These are phyloP conservation scores for Larimichthys crocea DNA, from an alignment of 2,113 vertebrate genomes.

Conservation along the genomic window DNA sequence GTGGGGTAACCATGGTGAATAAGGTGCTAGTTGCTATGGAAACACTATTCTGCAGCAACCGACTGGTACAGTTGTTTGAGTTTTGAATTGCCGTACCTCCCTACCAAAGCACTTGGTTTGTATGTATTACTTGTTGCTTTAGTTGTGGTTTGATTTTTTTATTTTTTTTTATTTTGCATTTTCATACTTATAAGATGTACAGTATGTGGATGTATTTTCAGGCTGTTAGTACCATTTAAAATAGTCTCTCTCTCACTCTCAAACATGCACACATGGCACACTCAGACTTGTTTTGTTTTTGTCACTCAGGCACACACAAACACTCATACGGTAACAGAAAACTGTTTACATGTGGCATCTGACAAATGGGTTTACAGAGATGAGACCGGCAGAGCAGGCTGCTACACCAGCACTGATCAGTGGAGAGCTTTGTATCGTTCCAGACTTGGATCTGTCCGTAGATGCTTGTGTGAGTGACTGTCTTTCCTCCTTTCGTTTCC, in stretches of 20 bases:
- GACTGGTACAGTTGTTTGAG: conserved; percentile 57
- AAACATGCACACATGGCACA: conserved; percentile 37
- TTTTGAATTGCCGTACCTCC: conserved; percentile 53
- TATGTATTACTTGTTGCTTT: conserved; percentile 70
- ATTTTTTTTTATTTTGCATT: conserved; percentile 49
- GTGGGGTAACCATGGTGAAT: conserved; percentile 74
- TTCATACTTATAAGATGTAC: conserved; percentile 61
- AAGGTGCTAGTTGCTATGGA: conserved; percentile 83
- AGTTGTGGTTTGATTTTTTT: conserved; percentile 53
- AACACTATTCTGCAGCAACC: conserved; percentile 73
- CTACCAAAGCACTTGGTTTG: conserved; percentile 75
- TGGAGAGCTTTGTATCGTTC: conserved; percentile 9
- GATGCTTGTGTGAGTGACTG: conserved; percentile 44
- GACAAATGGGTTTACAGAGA: conserved; percentile 47
- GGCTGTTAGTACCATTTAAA: conserved; percentile 64
- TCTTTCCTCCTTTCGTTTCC: conserved; percentile 5
- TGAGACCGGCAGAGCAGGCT: conserved; percentile 21
- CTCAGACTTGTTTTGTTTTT: conserved; percentile 14
- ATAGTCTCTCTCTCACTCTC: conserved; percentile 35
- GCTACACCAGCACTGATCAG: conserved; percentile 31
- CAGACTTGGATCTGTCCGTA: conserved; percentile 5
- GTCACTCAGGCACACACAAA: conserved; percentile 32
- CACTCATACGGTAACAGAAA: conserved; percentile 41
- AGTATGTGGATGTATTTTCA: conserved; percentile 62
- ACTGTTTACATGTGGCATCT: conserved; percentile 49